phyloP scores from a whole-genome alignment of 2,113 vertebrate species.

The Grammomys surdaster region DNA sequence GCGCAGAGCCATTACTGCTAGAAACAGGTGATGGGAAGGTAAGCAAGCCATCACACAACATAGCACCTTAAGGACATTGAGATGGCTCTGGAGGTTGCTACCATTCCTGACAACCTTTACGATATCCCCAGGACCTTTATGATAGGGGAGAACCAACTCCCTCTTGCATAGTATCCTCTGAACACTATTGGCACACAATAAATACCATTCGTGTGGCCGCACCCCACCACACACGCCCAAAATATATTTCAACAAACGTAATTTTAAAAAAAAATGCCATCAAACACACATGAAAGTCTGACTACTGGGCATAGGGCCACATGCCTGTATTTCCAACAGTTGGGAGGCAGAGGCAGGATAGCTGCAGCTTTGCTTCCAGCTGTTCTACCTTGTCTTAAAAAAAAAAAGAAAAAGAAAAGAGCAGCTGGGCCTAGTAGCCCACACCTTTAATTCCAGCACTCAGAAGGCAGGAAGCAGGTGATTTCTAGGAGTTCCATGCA shows the following conservation, averaged over 20 bases:
- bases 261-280: neutral
- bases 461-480: neutral
- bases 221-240: neutral
- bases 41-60: conserved; percentile 20
- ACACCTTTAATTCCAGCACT: neutral
- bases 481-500: neutral
- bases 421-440: neutral
- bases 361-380: neutral
- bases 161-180: neutral
- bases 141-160: neutral
- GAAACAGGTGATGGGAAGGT: neutral
- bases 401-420: neutral
- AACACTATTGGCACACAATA: neutral
- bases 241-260: neutral
- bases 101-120: neutral
- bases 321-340: neutral
- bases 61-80: neutral
- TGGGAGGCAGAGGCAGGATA: neutral
- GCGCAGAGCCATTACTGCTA: neutral
- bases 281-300: neutral
- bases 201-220: neutral
- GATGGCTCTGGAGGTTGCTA: neutral
- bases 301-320: neutral
- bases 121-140: neutral
- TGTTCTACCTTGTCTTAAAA: neutral